Evolutionary conservation across 2,888 invertebrate genomes (phyloP), one percentile per base, ranked within the genome.

Genomic region (Agonopterix arenella): DNA sequence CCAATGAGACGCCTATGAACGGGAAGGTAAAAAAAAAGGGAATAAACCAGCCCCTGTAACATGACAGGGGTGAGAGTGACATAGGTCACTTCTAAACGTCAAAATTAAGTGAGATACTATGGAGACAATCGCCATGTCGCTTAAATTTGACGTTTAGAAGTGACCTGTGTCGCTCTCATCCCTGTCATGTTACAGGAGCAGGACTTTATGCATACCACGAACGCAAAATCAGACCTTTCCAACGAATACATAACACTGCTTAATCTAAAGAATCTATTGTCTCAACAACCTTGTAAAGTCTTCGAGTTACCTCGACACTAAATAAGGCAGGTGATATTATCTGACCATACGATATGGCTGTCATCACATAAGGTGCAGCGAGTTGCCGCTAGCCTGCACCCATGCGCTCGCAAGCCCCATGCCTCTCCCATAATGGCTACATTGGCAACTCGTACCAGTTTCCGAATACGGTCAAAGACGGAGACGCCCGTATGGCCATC

Each of bases 401-500:
- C 52, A 63, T 60, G 61, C 56, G 57, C 58, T 61, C 62, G 52
- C 62, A 28, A 28, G 28, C 28, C 28, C 28, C 61, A 64, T 62
- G 58, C 60, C 57, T 63, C 63, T 68, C 60, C 63, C 56, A 57
- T 62, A 69, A 68, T 61, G 28, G 28, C 28, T 28, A 28, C 28
- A 65, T n/a, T 9, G 43, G 68, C 54, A 53, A 54, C 51, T 52
- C 58, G 67, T 56, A 60, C 78, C 57, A 71, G 72, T 76, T 80
- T 67, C 80, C 76, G 59, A 65, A 77, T 73, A 80, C 59, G 80
- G 83, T 47, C 60, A 59, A 54, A 62, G 62, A 67, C 61, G 68
- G 66, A 70, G 72, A 61, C 62, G 64, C 62, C 69, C 70, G 74
- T 78, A 76, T 68, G 63, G 60, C 80, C 80, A 63, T 76, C 57